Base-by-base conservation (phyloP, 2,797 vertebrate genomes). In the Coregonus sp. region DNA sequence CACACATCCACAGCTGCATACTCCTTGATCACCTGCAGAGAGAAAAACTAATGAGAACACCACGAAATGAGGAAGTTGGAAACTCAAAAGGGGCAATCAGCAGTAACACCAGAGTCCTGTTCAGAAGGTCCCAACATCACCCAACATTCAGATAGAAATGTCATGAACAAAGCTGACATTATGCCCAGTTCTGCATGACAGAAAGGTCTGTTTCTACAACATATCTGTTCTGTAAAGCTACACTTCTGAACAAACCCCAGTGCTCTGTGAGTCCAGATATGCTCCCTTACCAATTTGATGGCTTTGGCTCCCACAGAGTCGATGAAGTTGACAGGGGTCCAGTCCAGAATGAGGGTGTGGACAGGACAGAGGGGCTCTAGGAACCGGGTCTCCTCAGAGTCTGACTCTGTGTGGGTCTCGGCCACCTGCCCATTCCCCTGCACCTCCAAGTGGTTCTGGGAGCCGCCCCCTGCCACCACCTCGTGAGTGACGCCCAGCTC, bases 281-380 rank as follows among this genome's bases (percentile, higher is more conserved):
- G 11, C 72, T 65, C 78, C 33, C 95, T 93, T 90, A 99, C 97
- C 71, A 96, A 93, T 89, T 96, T 96, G 81, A 99, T 75, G 78
- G 95, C 93, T 93, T 99, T 99, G 18, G 94, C 96, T 86, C 96
- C 98, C 63, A 99, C 97, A 0, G 97, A 97, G 90, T 99, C 98
- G 4, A 98, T 92, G 82, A 99, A 99, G 91, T 94, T 96, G 84
- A 94, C 95, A 0, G 95, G 89, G 0, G 95, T 93, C 82, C 98
- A 97, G 92, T 99, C 98, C 89, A 99, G 92, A 86, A 99, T 89
- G 87, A 99, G 78, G 69, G 93, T 92, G 84, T 95, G 96, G 78
- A 96, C 47, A 0, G 87, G 75, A 5, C 86, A 37, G 35, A 90
- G 79, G 0, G 90, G 89, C 5, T 92, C 86, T 68, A 97, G 89